Conservation (phyloP, 2,888 invertebrate genomes). For the Halictus quadricinctus region DNA sequence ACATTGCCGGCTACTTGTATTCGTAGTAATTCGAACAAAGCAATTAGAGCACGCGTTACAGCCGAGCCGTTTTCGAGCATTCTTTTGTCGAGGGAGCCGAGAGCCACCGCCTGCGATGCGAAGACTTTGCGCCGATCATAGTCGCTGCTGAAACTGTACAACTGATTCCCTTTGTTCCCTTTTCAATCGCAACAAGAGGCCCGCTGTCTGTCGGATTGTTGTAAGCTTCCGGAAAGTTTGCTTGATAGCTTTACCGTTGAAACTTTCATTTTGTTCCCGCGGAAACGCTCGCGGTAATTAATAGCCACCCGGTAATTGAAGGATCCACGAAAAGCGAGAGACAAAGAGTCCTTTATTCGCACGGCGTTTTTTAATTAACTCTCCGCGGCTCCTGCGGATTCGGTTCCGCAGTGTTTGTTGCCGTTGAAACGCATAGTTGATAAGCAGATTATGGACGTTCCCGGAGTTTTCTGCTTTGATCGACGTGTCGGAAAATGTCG, state of each 20-base stretch:
- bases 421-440: not conserved
- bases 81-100: not conserved
- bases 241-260: conserved; percentile 39
- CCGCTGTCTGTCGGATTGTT: conserved; percentile 17
- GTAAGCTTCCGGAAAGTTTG: conserved; percentile 32
- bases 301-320: conserved; percentile 47
- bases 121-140: conserved; percentile 47
- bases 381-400: not conserved
- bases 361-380: conserved; percentile 32
- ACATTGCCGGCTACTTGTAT: not conserved
- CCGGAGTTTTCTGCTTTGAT: not conserved
- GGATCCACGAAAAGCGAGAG: conserved; percentile 28
- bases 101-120: not conserved
- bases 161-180: conserved; percentile 47
- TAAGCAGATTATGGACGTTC: not conserved
- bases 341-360: conserved; percentile 29
- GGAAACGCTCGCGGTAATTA: conserved; percentile 48
- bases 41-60: not conserved
- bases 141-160: conserved; percentile 33
- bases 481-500: too few relatives aligned
- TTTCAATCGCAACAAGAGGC: conserved; percentile 4
- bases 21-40: not conserved
- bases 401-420: not conserved
- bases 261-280: conserved; percentile 15
- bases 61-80: not conserved